Percentiles rank a stretch among this genome's conserved stretches.
phyloP scores from a whole-genome alignment of 2,888 invertebrate species.

The Argyresthia albistria region DNA sequence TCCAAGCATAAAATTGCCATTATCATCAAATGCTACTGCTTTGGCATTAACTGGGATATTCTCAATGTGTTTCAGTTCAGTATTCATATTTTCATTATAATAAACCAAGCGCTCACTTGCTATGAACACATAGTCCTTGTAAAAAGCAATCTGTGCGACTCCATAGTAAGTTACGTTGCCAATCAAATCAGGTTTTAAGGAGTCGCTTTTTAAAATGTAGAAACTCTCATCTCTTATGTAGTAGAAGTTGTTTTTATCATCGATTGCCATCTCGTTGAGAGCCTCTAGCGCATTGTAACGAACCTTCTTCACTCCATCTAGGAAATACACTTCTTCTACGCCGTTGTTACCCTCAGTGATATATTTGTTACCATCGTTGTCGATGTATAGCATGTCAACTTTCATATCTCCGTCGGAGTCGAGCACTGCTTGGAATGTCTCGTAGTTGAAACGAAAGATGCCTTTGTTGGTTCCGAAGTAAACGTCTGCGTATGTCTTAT shows the following conservation, averaged over 20 bases:
- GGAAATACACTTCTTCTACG: constrained; percentile 39
- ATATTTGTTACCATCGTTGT: constrained; percentile 50
- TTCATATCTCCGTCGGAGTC: constrained; percentile 29
- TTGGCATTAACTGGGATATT: constrained; percentile 39
- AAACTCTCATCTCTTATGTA: constrained; percentile 40
- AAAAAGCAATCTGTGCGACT: constrained; percentile 44
- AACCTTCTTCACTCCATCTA: constrained; percentile 39
- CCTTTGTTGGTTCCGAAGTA: constrained; percentile 52
- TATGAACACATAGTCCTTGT: constrained; percentile 36
- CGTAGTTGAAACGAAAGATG: constrained; percentile 41
- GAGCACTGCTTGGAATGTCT: constrained; percentile 28
- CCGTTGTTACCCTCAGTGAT: constrained; percentile 42
- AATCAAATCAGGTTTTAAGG: constrained; percentile 29
- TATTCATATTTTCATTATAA: constrained; percentile 42
- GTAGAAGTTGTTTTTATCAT: constrained; percentile 49
- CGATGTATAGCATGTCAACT: constrained; percentile 44
- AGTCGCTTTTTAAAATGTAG: constrained; percentile 33
- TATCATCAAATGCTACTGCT: constrained; percentile 43
- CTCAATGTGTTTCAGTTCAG: constrained; percentile 29
- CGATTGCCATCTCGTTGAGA: constrained; percentile 44
- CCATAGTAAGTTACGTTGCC: constrained; percentile 39
- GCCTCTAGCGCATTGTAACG: constrained; percentile 34
- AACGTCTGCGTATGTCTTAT: constrained; percentile 35
- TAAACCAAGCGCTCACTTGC: constrained; percentile 42
- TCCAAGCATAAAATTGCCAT: constrained; percentile 42